Conservation (phyloP, 1,140 invertebrate species). For the Drosophila ohnishii region DNA sequence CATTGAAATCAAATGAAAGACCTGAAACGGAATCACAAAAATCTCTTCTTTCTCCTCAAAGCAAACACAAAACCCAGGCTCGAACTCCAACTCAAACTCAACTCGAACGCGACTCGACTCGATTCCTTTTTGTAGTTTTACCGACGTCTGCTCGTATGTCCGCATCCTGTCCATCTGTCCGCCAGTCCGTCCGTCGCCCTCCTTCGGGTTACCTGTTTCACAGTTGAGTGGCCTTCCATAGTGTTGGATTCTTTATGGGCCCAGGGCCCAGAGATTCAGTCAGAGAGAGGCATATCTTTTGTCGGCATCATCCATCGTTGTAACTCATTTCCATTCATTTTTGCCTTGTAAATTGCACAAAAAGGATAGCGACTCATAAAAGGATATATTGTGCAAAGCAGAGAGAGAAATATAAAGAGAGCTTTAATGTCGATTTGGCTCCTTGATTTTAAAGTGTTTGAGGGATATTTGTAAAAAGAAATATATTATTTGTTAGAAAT, state of each 20-base stretch:
- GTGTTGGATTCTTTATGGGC: conserved; percentile 66
- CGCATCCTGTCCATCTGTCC: conserved; percentile 34
- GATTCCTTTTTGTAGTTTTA: conserved; percentile 72
- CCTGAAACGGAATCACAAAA: conserved; percentile 52
- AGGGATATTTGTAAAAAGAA: not conserved
- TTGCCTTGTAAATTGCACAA: conserved; percentile 69
- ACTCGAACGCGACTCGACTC: conserved; percentile 38
- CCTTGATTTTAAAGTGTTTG: conserved; percentile 7
- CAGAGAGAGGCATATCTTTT: conserved; percentile 58
- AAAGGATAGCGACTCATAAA: conserved; percentile 38
- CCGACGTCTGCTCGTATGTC: conserved; percentile 58
- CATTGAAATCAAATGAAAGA: conserved; percentile 74
- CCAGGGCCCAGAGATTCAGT: conserved; percentile 24
- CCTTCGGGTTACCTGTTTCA: conserved; percentile 69
- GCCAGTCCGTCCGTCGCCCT: conserved; percentile 38
- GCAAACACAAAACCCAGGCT: conserved; percentile 3
- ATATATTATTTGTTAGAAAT: too few relatives aligned
- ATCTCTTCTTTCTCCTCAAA: conserved; percentile 66
- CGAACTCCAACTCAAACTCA: conserved; percentile 20
- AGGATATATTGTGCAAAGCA: conserved; percentile 26
- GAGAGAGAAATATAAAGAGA: not conserved
- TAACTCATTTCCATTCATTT: conserved; percentile 75
- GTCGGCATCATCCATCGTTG: conserved; percentile 64
- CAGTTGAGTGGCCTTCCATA: conserved; percentile 71
- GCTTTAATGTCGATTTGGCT: not conserved